Conservation (phyloP, 2,113 vertebrate genomes). For the Grantiella picta region DNA sequence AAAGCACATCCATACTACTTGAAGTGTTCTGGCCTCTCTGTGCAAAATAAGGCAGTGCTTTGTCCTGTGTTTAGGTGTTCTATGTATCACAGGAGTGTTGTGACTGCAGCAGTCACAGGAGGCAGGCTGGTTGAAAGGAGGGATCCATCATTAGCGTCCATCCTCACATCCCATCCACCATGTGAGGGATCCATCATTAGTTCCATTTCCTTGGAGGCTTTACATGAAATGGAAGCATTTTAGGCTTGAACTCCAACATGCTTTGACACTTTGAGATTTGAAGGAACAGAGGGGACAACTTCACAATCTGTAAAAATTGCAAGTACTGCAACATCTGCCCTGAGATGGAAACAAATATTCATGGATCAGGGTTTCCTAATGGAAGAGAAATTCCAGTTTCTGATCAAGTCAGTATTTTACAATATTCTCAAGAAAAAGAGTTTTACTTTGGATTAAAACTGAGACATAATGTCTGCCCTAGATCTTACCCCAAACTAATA, state of each 20-base stretch:
- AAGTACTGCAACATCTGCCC: background rate
- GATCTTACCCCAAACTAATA: background rate
- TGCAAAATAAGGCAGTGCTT: background rate
- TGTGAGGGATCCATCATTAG: background rate
- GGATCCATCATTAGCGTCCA: background rate
- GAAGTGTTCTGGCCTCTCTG: accelerated
- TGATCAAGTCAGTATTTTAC: background rate
- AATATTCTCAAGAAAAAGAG: background rate
- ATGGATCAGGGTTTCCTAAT: background rate
- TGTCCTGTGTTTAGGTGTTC: background rate
- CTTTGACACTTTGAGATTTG: background rate
- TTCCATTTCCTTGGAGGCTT: background rate
- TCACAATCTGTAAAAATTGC: background rate
- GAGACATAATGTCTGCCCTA: background rate
- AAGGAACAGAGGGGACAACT: background rate
- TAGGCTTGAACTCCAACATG: background rate
- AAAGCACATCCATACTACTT: background rate
- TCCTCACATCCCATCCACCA: too few species aligned
- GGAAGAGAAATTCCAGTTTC: background rate
- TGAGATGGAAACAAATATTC: background rate
- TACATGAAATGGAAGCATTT: background rate
- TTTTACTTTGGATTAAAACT: background rate
- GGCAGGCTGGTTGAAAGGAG: background rate
- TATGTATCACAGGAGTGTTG: accelerated
- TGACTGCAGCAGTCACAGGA: background rate